Base-by-base conservation (phyloP, 92 coral and sea anemone genomes). In the Bergia sp. region DNA sequence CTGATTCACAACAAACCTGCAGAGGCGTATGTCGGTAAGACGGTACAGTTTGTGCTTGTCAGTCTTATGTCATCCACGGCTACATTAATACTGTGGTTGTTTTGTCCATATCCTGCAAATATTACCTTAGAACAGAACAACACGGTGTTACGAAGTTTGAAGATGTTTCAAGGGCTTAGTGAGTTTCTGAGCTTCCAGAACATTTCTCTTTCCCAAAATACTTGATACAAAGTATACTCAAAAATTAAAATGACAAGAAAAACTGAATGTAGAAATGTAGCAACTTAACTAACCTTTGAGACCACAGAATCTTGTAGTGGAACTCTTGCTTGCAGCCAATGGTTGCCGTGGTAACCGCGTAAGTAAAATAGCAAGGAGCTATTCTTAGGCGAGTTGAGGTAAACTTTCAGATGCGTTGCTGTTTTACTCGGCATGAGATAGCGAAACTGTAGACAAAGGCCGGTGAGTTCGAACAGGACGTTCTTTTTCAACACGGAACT, bases 281-380 rank as follows among this genome's bases (percentile, higher is more conserved):
- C 69, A 23, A 73, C 10, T 10, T 43, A 42, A 7, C 44, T 58
- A 80, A 93, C 96, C 91, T 90, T 89, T 20, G 85, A 85, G 3
- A 41, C 18, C 83, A 36, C 13, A 41, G 71, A 80, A 37, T 61
- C 86, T 49, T 29, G 85, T 89, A 90, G 90, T 18, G 94, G 81
- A 55, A 91, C 88, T 37, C 61, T 88, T 76, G 91, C 96, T 66
- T 74, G 71, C 21, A 67, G 74, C 96, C 96, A 93, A 40, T 37
- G 47, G 45, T 84, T 72, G 2, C 96, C 96, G 47, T 93, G 96
- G 89, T 89, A 91, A 78, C 96, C 96, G 45, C 77, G 77, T 53
- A 93, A 45, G 41, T 87, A 81, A 82, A 87, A 93, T 18, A 91
- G 47, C 82, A 89, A n/a, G 47, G 75, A 50, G 15, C 87, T 85